Percentiles rank a stretch among this genome's conserved stretches.
These are phyloP conservation scores for Parnassius smintheus DNA, from an alignment of 2,888 invertebrate species.

Conservation along the genomic window DNA sequence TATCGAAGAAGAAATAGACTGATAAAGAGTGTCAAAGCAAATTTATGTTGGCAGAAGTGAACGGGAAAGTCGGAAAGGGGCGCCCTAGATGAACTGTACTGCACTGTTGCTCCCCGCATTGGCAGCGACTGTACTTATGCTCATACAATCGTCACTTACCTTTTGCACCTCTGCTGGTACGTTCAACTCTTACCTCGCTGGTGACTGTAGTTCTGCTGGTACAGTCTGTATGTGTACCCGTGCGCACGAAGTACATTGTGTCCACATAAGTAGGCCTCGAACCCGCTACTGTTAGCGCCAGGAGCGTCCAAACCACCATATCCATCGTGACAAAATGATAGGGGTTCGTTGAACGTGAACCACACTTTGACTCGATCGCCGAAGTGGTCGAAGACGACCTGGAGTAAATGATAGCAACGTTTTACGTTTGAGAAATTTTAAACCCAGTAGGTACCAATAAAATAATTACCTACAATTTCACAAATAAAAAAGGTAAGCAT, in stretches of 20 bases:
- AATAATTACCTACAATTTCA: too few relatives aligned
- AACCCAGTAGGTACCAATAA: too few relatives aligned
- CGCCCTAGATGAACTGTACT: too few relatives aligned
- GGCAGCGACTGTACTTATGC: too few relatives aligned
- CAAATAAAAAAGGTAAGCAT: background rate
- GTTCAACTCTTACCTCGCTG: background rate
- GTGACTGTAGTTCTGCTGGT: conserved; percentile 62
- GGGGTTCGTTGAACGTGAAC: conserved; percentile 85
- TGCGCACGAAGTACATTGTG: conserved; percentile 85
- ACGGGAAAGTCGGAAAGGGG: too few relatives aligned
- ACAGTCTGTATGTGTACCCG: conserved; percentile 82
- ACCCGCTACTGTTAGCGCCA: conserved; percentile 68
- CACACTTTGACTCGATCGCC: conserved; percentile 76
- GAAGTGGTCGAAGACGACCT: conserved; percentile 73
- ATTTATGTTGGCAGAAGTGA: too few relatives aligned
- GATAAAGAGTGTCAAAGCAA: too few relatives aligned
- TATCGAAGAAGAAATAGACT: too few relatives aligned
- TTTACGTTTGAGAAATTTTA: too few relatives aligned
- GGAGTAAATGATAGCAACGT: conserved; percentile 16
- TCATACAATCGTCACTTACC: too few relatives aligned
- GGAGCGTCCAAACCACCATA: conserved; percentile 78
- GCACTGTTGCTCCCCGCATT: too few relatives aligned
- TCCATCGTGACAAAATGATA: conserved; percentile 65
- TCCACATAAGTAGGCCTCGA: conserved; percentile 82
- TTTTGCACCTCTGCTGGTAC: background rate